Evolutionary conservation across 2,113 vertebrate genomes (phyloP).

Genomic region (Ptychochromis oligacanthus): DNA sequence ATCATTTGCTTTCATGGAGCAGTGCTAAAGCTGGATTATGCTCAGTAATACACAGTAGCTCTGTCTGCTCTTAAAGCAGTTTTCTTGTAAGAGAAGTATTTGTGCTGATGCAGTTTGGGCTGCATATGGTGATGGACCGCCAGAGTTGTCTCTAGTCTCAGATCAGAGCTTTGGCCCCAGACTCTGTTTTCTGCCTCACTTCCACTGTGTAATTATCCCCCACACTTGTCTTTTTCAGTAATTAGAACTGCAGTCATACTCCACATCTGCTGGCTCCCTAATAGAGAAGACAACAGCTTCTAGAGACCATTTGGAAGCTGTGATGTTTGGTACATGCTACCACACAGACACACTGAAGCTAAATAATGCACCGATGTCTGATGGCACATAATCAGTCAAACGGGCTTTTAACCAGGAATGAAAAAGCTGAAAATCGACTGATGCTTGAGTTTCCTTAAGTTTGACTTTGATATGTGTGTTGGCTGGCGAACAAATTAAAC

Average conservation of each 20-base stretch:
- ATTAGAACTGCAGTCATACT: slow-evolving; percentile 74
- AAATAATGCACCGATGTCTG: slow-evolving; percentile 55
- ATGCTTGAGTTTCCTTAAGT: slow-evolving; percentile 51
- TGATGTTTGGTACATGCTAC: slow-evolving; percentile 55
- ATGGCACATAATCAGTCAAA: slow-evolving; percentile 61
- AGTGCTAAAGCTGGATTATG: neutral
- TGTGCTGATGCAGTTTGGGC: slow-evolving; percentile 57
- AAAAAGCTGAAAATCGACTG: slow-evolving; percentile 30
- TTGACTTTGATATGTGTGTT: slow-evolving; percentile 57
- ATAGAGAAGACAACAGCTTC: slow-evolving; percentile 62
- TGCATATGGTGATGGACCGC: slow-evolving; percentile 49
- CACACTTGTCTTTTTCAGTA: slow-evolving; percentile 71
- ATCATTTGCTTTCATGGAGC: slow-evolving; percentile 25
- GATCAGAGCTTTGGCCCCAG: slow-evolving; percentile 59
- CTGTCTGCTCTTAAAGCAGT: slow-evolving; percentile 24
- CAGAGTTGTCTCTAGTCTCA: slow-evolving; percentile 51
- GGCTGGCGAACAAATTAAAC: slow-evolving; percentile 44
- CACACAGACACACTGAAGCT: slow-evolving; percentile 44
- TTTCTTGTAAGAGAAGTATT: slow-evolving; percentile 34
- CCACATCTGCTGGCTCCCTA: slow-evolving; percentile 72
- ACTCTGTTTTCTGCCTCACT: slow-evolving; percentile 71
- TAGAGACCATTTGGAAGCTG: slow-evolving; percentile 47
- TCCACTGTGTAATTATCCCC: slow-evolving; percentile 74
- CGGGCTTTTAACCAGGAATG: slow-evolving; percentile 41
- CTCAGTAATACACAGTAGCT: slow-evolving; percentile 3